phyloP scores from a whole-genome alignment of 2,888 invertebrate species.

The Trachelus stipa region DNA sequence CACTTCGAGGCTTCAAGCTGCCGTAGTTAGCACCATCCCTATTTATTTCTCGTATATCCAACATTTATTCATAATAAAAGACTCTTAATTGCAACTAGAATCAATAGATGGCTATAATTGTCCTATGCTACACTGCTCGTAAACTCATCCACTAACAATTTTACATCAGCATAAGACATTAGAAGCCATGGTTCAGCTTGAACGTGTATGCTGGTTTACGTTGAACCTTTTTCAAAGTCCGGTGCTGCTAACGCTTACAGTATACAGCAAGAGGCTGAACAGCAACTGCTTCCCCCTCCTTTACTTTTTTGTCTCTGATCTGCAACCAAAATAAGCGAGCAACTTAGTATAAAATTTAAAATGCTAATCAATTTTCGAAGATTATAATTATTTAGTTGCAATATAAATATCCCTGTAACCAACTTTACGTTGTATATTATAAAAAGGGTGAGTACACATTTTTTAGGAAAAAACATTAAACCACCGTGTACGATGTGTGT shows the following conservation, averaged over 20 bases:
- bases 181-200: conserved; percentile 53
- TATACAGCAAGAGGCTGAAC: conserved; percentile 93
- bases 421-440: too few relatives aligned
- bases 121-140: conserved; percentile 46
- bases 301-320: conserved; percentile 97
- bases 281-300: conserved; percentile 95
- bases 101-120: conserved; percentile 1
- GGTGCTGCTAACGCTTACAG: conserved; percentile 75
- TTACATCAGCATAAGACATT: conserved; percentile 61
- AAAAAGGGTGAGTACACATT: too few relatives aligned
- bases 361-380: background rate
- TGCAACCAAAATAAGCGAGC: conserved; percentile 68
- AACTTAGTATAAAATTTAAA: background rate
- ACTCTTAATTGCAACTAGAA: background rate
- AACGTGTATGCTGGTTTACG: conserved; percentile 48
- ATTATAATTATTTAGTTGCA: background rate
- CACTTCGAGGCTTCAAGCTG: background rate
- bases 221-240: conserved; percentile 49
- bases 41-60: background rate
- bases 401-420: too few relatives aligned
- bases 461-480: too few relatives aligned
- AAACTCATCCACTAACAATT: conserved; percentile 60
- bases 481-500: too few relatives aligned
- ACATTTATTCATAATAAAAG: background rate
- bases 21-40: background rate